phyloP scores from a whole-genome alignment of 2,113 vertebrate genomes.

The Dromiciops gliroides region DNA sequence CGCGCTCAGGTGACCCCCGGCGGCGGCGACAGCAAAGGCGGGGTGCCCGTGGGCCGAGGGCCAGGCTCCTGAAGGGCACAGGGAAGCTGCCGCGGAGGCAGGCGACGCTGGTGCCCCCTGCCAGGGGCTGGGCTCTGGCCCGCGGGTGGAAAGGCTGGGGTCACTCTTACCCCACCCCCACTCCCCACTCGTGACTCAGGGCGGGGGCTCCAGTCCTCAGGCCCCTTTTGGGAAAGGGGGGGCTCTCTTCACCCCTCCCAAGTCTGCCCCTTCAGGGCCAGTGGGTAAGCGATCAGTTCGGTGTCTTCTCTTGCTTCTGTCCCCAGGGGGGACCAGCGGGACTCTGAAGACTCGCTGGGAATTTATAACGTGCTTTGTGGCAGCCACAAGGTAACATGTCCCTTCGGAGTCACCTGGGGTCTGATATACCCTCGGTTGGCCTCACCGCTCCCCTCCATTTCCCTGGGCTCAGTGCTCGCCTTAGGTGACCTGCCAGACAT shows the following conservation, averaged over 20 bases:
- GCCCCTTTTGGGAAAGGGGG: neutral
- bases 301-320: neutral
- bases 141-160: neutral
- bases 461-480: neutral
- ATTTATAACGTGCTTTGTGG: neutral
- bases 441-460: neutral
- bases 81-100: neutral
- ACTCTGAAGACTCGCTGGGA: neutral
- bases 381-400: neutral
- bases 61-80: neutral
- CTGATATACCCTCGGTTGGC: neutral
- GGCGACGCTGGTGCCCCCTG: neutral
- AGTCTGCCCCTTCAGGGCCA: neutral
- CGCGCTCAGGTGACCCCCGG: neutral
- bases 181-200: neutral
- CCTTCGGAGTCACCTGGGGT: neutral
- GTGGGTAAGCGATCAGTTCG: neutral
- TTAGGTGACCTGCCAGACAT: neutral
- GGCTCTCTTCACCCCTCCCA: neutral
- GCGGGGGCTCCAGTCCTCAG: too few relatives aligned
- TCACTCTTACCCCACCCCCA: neutral
- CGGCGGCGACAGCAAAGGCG: neutral
- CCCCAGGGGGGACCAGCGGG: neutral
- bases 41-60: neutral
- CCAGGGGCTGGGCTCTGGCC: too few relatives aligned